Percentiles rank a stretch among this genome's conserved stretches.
Evolutionary conservation across 2,888 invertebrate genomes (phyloP).

Genomic region (Cephus nigrinus): DNA sequence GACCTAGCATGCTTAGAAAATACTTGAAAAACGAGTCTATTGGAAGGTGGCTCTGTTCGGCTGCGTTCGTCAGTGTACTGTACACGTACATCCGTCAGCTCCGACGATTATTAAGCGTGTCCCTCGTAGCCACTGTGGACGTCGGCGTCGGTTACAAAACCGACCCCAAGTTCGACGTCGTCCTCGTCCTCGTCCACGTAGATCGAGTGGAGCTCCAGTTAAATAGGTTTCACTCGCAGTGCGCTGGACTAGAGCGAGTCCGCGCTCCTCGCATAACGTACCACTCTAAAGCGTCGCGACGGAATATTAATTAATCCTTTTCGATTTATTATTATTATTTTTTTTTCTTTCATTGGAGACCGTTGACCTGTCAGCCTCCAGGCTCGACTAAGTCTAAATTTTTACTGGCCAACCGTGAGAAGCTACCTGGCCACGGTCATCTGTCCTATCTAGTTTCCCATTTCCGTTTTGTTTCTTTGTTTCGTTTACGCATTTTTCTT

Average conservation of each 20-base stretch:
- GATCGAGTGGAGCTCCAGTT: constrained; percentile 1
- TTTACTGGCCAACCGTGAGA: constrained; percentile 63
- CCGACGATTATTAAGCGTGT: background rate
- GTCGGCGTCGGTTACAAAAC: background rate
- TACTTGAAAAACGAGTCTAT: constrained; percentile 62
- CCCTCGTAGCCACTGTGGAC: background rate
- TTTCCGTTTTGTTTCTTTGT: constrained; percentile 10
- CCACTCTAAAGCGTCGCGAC: background rate
- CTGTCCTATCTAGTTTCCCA: constrained; percentile 15
- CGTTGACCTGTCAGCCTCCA: constrained; percentile 40
- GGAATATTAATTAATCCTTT: constrained; percentile 10
- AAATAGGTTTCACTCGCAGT: constrained; percentile 24
- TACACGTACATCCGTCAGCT: background rate
- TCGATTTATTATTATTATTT: constrained; percentile 15
- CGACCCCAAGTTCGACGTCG: background rate
- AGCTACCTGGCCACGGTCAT: constrained; percentile 39
- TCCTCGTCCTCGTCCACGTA: constrained; percentile 11
- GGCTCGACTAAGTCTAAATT: constrained; percentile 58
- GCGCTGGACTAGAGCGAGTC: constrained; percentile 51
- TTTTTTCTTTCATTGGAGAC: constrained; percentile 13
- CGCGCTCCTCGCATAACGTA: constrained; percentile 28
- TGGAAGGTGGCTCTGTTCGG: constrained; percentile 56
- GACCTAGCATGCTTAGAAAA: constrained; percentile 63
- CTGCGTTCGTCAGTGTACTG: constrained; percentile 51
- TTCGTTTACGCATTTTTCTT: background rate